These are phyloP conservation scores for Epirrhoe tristata DNA, from an alignment of 2,888 invertebrate genomes.

Conservation along the genomic window DNA sequence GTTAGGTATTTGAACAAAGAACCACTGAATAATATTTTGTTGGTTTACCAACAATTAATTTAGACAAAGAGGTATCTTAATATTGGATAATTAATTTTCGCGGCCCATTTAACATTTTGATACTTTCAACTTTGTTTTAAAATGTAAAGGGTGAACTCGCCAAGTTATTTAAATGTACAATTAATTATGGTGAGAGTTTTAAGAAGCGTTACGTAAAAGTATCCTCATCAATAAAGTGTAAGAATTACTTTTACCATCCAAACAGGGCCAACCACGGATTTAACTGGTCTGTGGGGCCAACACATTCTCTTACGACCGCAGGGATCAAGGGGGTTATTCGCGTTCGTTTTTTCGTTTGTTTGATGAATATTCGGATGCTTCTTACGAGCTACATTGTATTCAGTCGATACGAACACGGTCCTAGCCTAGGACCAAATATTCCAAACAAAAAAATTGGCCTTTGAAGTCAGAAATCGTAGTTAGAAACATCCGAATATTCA, in stretches of 20 bases:
- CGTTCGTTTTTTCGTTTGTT: no score
- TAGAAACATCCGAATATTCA: no score
- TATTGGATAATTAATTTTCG: slow-evolving; percentile 41
- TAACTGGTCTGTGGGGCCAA: no score
- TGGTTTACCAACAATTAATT: slow-evolving; percentile 13
- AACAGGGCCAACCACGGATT: no score
- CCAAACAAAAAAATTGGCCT: no score
- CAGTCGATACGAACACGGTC: no score
- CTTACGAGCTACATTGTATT: no score
- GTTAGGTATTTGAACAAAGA: not conserved
- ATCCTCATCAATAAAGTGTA: not conserved
- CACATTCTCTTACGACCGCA: no score
- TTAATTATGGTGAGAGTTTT: slow-evolving; percentile 19
- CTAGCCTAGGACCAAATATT: no score
- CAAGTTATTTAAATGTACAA: slow-evolving; percentile 30
- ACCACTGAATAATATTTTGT: not conserved
- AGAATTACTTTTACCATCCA: slow-evolving; percentile 1
- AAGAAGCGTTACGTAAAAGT: not conserved
- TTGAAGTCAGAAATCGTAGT: no score
- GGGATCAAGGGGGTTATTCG: no score
- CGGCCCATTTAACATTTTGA: slow-evolving; percentile 43
- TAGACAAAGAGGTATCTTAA: slow-evolving; percentile 17
- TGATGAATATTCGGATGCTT: no score
- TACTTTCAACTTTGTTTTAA: slow-evolving; percentile 40
- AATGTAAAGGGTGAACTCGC: slow-evolving; percentile 18